These are phyloP conservation scores for Schizotus pectinicornis DNA, from an alignment of 2,888 invertebrate species.

Conservation along the genomic window DNA sequence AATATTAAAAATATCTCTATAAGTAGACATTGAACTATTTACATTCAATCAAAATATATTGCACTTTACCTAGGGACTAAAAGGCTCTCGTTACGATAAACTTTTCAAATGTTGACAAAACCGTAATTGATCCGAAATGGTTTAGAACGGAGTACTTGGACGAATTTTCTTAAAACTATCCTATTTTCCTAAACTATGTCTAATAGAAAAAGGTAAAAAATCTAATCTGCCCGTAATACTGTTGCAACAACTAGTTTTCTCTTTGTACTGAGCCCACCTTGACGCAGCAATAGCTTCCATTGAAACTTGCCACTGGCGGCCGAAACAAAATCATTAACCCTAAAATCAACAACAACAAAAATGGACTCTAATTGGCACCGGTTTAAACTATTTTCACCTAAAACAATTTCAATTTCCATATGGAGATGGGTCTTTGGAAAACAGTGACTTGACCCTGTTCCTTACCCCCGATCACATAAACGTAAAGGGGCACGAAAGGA, in stretches of 20 bases:
- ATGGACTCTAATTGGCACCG: constrained; percentile 13
- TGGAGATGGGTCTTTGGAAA: constrained; percentile 76
- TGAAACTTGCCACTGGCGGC: not conserved
- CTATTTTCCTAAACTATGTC: not conserved
- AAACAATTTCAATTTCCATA: constrained; percentile 76
- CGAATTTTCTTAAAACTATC: constrained; percentile 11
- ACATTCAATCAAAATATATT: constrained; percentile 20
- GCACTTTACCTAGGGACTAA: constrained; percentile 21
- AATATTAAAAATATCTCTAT: not conserved
- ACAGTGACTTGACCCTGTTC: constrained; percentile 80
- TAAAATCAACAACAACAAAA: not conserved
- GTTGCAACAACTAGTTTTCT: not conserved
- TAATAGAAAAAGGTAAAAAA: constrained; percentile 27
- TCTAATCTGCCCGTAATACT: constrained; percentile 6
- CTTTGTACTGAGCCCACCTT: too few species aligned
- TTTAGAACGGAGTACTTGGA: constrained; percentile 22
- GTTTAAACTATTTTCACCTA: constrained; percentile 33
- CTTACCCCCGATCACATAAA: constrained; percentile 79
- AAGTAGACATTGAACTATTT: not conserved
- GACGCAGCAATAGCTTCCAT: not conserved
- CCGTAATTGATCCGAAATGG: constrained; percentile 5
- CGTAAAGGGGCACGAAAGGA: constrained; percentile 63
- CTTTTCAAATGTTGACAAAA: not conserved
- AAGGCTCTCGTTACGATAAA: constrained; percentile 12
- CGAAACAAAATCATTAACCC: not conserved